phyloP scores from a whole-genome alignment of 2,113 vertebrate genomes.

The Chaenocephalus aceratus region DNA sequence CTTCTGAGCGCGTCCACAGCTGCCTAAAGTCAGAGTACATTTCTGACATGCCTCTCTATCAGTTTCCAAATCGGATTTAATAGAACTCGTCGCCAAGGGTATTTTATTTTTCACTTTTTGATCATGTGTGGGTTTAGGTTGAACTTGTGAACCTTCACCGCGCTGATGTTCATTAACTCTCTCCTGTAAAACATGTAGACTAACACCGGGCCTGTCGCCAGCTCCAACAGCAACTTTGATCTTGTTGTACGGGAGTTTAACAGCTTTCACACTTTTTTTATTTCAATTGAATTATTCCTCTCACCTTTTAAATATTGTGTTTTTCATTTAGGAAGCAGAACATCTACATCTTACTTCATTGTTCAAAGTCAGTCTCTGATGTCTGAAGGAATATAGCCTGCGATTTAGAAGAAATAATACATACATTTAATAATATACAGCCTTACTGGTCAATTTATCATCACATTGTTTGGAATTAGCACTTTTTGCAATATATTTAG shows the following conservation, averaged over 20 bases:
- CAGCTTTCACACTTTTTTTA: background rate
- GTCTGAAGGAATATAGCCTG: too few species aligned
- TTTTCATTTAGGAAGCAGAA: background rate
- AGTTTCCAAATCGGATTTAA: conserved; percentile 12
- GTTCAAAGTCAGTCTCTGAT: background rate
- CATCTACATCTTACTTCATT: background rate
- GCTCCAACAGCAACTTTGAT: background rate
- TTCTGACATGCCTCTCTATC: conserved; percentile 19
- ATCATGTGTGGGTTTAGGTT: background rate
- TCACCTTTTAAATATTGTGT: background rate
- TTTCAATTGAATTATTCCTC: background rate
- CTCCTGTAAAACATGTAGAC: too few species aligned
- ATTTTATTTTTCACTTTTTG: conserved; percentile 10
- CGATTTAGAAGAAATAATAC: background rate
- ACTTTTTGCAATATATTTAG: too few species aligned
- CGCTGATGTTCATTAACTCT: background rate
- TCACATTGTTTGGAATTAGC: too few species aligned
- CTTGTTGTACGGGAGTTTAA: background rate
- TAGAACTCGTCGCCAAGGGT: background rate
- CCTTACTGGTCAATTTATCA: too few species aligned
- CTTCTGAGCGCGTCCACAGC: conserved; percentile 15
- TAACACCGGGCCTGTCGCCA: background rate
- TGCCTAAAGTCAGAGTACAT: background rate
- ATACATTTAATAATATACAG: background rate
- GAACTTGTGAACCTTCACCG: background rate